Base-by-base conservation (phyloP, 2,888 invertebrate genomes). In the Orchesellides sinensis region DNA sequence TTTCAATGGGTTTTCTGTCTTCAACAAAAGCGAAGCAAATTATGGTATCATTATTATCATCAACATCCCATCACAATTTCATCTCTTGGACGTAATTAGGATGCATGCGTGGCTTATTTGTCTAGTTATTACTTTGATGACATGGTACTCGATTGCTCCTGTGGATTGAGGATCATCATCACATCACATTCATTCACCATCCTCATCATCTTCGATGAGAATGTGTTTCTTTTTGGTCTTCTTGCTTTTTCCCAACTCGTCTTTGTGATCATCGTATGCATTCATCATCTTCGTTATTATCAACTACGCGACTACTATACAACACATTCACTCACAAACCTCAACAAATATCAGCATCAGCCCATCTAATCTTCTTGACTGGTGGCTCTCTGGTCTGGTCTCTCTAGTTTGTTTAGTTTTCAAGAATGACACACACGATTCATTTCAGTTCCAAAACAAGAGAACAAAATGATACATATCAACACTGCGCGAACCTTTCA, bases 71-170 rank as follows among this genome's bases (percentile, higher is more conserved):
- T 59, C 68, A 68, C 59, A 61, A 69, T 49, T 61, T 63, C 47
- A 59, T 56, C 56, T 49, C 63, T n/a, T n/a, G 27, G 70, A 70
- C 78, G 68, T 78, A 78, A 78, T 78, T 78, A 78, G 78, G 78
- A 78, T 78, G 69, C 78, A 78, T 78, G 78, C 78, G 78, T 78
- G 78, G 78, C 78, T 78, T 69, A 78, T 78, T 78, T 78, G 78
- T 78, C 69, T 78, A 78, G 69, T 78, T 78, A 78, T 78, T 78
- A 78, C 78, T 78, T 78, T 78, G 78, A 78, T 78, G 69, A 78
- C 78, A 78, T 78, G 78, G 69, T 78, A 78, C 23, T 78, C 68
- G 70, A 78, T 78, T 78, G 78, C 78, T 78, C 78, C 78, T 78
- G 78, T 70, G 78, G 78, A 78, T 78, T 63, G 63, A 19, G 74